A percentile compares a stretch with the other conserved stretches of the same genome.
Conservation (phyloP, 2,888 invertebrate genomes). For the Temnothorax unifasciatus region DNA sequence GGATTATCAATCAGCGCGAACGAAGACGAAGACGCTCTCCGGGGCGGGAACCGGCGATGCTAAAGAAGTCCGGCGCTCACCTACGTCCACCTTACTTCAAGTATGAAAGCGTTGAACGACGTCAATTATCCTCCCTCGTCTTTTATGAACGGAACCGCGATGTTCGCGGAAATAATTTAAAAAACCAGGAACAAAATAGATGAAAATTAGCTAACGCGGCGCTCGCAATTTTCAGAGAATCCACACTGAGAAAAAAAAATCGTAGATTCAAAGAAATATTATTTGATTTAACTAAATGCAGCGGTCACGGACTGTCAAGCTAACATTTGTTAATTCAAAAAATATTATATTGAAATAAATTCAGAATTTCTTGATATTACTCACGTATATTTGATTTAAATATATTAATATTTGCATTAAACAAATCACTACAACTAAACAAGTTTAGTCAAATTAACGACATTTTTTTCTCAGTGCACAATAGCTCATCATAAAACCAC, state of each 20-base stretch:
- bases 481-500: neutral
- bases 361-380: no score
- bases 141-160: neutral
- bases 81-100: conserved; percentile 26
- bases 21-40: conserved; percentile 64
- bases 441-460: no score
- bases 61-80: conserved; percentile 58
- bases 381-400: no score
- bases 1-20: conserved; percentile 78
- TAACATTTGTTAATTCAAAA: no score
- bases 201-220: neutral
- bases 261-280: no score
- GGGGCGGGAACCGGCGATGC: conserved; percentile 21
- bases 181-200: neutral
- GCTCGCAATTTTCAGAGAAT: neutral
- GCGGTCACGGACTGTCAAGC: no score
- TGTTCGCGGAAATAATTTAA: conserved; percentile 23
- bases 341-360: no score
- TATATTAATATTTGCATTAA: no score
- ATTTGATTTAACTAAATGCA: no score
- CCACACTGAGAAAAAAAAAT: no score
- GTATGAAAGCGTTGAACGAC: conserved; percentile 33
- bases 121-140: conserved; percentile 40
- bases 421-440: no score
- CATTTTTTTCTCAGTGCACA: no score